Base-by-base conservation (phyloP, 2,797 vertebrate species). In the Melopsittacus undulatus region DNA sequence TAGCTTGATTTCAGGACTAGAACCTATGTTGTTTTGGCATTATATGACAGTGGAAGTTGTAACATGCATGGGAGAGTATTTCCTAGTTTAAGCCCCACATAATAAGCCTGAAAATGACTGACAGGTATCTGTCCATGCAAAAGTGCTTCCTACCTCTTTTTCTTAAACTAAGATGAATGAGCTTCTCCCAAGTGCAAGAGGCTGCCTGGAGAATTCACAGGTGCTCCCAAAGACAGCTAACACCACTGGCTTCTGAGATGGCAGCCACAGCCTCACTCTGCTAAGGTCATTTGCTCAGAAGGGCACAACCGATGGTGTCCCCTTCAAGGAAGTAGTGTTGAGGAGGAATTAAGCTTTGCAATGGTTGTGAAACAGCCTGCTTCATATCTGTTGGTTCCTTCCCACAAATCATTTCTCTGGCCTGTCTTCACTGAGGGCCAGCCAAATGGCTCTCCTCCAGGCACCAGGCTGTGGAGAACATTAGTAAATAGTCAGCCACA, bases 401-500 rank as follows among this genome's bases (percentile, higher is more conserved):
- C 89, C 34, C 87, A 89, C 49, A 90, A 87, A 75, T 68, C 15
- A 63, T 89, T 94, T 83, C 57, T 91, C 93, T 85, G 76, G 73
- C 84, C 23, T 91, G 0, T 72, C 56, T 70, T 82, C 38, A 79
- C 48, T 74, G 72, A 70, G 36, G 26, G 64, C 11, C 0, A 8
- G 77, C 85, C 90, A 94, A 59, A 54, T 97, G 82, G 84, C 73
- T 85, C 24, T 78, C 40, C 48, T 89, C 77, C 95, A 92, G 81
- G 64, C 91, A 94, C 48, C 54, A 64, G 63, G 72, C 77, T 75
- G n/a, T 0, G 0, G 74, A 93, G 78, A 93, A 87, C 7, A 0
- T 85, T 79, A 92, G 61, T 92, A 94, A 87, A 91, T 84, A 96
- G 49, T 49, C 84, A 91, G 68, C 80, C 91, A 95, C 94, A 43